These are phyloP conservation scores for Aphaenogaster ashmeadi DNA, from an alignment of 1,140 invertebrate genomes.

Conservation along the genomic window DNA sequence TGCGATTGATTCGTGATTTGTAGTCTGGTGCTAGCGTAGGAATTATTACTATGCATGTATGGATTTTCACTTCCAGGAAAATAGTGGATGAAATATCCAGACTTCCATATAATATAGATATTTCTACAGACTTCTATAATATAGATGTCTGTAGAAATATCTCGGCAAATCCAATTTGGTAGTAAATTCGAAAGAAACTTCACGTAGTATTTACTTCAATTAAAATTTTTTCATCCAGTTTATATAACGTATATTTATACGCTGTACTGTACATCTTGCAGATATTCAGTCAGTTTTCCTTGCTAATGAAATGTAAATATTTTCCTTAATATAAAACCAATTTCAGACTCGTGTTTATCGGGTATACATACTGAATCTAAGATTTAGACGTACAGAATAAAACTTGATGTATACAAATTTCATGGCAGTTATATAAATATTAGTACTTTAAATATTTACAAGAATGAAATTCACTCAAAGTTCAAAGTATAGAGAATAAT, in stretches of 20 bases:
- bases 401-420: not conserved
- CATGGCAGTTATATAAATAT: not conserved
- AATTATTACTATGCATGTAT: not conserved
- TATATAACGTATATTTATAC: not conserved
- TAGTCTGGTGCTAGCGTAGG: too few relatives aligned
- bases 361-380: not conserved
- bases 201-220: not conserved
- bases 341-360: not conserved
- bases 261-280: not conserved
- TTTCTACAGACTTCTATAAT: too few relatives aligned
- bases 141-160: too few relatives aligned
- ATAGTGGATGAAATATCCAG: too few relatives aligned
- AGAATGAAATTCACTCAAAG: not conserved
- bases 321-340: not conserved
- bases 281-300: not conserved
- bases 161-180: too few relatives aligned
- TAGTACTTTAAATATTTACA: conserved; percentile 28
- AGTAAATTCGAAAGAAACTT: too few relatives aligned
- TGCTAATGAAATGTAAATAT: not conserved
- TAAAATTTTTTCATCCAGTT: not conserved
- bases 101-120: too few relatives aligned
- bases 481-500: not conserved
- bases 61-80: too few relatives aligned
- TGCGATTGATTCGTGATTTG: too few relatives aligned
- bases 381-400: not conserved